These are phyloP conservation scores for Cyanocitta stelleri DNA, from an alignment of 2,113 vertebrate genomes.

Conservation along the genomic window DNA sequence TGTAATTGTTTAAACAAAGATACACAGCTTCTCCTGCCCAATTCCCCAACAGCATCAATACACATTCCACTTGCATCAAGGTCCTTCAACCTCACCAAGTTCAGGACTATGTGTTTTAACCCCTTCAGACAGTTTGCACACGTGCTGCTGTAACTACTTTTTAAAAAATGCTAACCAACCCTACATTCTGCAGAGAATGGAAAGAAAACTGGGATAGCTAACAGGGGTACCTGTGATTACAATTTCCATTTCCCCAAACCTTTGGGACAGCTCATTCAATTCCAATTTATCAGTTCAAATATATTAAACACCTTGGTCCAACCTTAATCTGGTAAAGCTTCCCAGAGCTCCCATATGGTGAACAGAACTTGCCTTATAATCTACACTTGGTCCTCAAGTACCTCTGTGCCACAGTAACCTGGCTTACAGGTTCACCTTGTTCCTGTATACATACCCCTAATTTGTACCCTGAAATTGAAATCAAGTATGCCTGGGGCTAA, in stretches of 20 bases:
- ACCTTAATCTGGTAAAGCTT: not conserved
- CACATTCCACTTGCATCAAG: not conserved
- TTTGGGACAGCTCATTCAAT: not conserved
- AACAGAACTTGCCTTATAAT: not conserved
- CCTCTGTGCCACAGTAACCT: not conserved
- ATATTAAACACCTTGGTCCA: not conserved
- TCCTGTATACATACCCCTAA: not conserved
- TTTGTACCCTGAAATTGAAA: not conserved
- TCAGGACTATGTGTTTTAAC: not conserved
- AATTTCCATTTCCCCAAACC: not conserved
- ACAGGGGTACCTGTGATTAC: not conserved
- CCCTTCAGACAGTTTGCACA: rapidly evolving
- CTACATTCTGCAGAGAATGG: not conserved
- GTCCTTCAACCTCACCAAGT: not conserved
- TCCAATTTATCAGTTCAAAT: not conserved
- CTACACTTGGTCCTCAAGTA: not conserved
- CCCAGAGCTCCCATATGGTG: not conserved
- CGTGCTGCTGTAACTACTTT: not conserved
- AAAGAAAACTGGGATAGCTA: not conserved
- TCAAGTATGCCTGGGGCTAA: not conserved
- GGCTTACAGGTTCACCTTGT: no score
- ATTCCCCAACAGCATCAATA: not conserved
- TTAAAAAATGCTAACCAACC: not conserved
- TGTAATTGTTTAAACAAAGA: not conserved
- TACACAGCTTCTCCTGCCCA: not conserved